Base-by-base conservation (phyloP, 1,140 invertebrate genomes). In the Zaprionus nigranus region DNA sequence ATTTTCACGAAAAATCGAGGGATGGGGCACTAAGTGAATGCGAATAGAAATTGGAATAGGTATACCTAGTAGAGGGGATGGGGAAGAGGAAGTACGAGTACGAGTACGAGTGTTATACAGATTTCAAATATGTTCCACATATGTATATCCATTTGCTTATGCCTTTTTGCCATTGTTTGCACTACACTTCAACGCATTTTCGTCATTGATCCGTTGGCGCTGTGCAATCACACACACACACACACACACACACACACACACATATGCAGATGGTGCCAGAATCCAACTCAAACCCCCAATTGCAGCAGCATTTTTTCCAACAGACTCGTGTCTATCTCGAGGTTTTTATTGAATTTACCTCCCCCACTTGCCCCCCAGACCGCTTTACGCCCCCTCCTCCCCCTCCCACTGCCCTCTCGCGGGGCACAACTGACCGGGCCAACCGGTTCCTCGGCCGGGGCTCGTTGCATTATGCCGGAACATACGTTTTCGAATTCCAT, bases 131-230 rank as follows among this genome's bases (percentile, higher is more conserved):
- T 78, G 66, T 75, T 75, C 53, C 72, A 60, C 53, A 65, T 71
- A 51, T 51, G 58, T 74, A 54, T 61, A 57, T 38, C 71, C 75
- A 84, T 88, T 81, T 88, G 78, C 84, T 72, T 81, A 68, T 88
- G 81, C 78, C 71, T 83, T 75, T 81, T 72, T 60, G 60, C 83
- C 83, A 90, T 88, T 88, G 85, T 90, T 88, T 90, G 85, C 79
- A 69, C 85, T 85, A 88, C 85, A 88, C 85, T 90, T 88, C 81
- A 90, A 90, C 85, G 85, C 85, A 88, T 85, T 90, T 84, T 82
- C 85, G 79, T 79, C 85, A 90, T 85, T 88, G 85, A 90, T 84
- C 84, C 81, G 64, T 20, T 63, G 63, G 75, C 67, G 68, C 59
- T 67, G 56, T 71, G 73, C 53, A 77, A 66, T 49, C 61, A n/a